Conservation (phyloP, 1,140 invertebrate species). For the Lasioglossum baleicum region DNA sequence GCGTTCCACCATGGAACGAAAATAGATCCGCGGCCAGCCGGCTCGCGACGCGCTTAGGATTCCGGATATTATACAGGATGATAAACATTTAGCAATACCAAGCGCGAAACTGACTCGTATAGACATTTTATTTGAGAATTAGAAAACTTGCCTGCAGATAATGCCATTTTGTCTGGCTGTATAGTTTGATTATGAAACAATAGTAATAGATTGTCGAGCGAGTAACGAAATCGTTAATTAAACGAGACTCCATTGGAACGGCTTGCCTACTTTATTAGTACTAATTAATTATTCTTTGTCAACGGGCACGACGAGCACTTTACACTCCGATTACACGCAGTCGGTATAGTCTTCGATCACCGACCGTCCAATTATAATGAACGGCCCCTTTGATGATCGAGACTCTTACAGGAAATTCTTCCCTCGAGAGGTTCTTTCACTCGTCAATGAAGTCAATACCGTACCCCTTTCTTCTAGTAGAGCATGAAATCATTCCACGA, state of each 20-base stretch:
- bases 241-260: not conserved
- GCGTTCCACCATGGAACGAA: not conserved
- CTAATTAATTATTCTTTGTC: conserved; percentile 39
- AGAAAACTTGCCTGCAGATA: too few species aligned
- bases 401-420: conserved; percentile 2
- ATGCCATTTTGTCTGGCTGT: too few species aligned
- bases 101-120: too few species aligned
- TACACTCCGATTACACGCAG: conserved; percentile 30
- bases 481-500: not conserved
- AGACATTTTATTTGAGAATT: too few species aligned
- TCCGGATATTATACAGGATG: too few species aligned
- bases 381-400: conserved; percentile 23
- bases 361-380: conserved; percentile 41
- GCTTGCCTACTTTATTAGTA: conserved; percentile 20
- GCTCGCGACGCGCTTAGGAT: not conserved
- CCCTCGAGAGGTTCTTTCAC: not conserved
- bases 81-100: too few species aligned
- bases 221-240: conserved; percentile 30
- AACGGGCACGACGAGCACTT: conserved; percentile 9
- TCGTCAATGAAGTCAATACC: not conserved
- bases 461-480: not conserved
- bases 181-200: too few species aligned
- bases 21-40: not conserved
- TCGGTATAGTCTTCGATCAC: conserved; percentile 31
- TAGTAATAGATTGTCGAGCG: not conserved